Base-by-base conservation (phyloP, 2,888 invertebrate species). In the Nymphalis c-album region DNA sequence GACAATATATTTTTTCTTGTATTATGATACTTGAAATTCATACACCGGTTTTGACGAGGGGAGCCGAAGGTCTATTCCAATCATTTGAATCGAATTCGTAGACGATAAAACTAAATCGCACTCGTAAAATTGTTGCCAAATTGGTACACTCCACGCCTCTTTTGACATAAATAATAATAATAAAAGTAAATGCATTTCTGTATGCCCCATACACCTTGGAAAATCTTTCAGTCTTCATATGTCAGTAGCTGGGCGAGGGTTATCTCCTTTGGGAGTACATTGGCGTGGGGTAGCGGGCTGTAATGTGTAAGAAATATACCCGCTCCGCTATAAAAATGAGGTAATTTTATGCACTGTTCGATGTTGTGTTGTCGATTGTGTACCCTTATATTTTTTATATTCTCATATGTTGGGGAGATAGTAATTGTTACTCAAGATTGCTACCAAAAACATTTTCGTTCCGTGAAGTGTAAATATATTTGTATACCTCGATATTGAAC, bases 261-360 rank as follows among this genome's bases (percentile, higher is more conserved):
- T 72, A 74, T 61, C 60, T 80, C 88, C 87, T 81, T 64, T 7
- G 83, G 90, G 89, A 86, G 75, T 77, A 66, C 75, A 74, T 73
- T 72, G 65, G 74, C 76, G 75, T 77, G 77, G 80, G 79, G 77
- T 73, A 78, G 73, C 74, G 76, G 75, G 76, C 74, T 74, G 72
- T 76, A 78, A 79, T 78, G 79, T 82, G 82, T 77, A 84, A 83
- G 80, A 84, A 82, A 87, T 85, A 85, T 83, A 83, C 82, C 79
- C 79, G 78, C 76, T 75, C 75, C 79, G 78, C 80, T 84, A 85
- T 86, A 87, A 88, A 88, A 88, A 88, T 86, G 85, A 86, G 85
- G 85, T 86, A 87, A 88, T 89, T 84, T 86, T 89, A 89, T 90
- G 89, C 90, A 89, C 88, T 89, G 84, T 85, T 80, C 82, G 77